Evolutionary conservation across 2,888 invertebrate genomes (phyloP).

Genomic region (Ormyrus labotus): DNA sequence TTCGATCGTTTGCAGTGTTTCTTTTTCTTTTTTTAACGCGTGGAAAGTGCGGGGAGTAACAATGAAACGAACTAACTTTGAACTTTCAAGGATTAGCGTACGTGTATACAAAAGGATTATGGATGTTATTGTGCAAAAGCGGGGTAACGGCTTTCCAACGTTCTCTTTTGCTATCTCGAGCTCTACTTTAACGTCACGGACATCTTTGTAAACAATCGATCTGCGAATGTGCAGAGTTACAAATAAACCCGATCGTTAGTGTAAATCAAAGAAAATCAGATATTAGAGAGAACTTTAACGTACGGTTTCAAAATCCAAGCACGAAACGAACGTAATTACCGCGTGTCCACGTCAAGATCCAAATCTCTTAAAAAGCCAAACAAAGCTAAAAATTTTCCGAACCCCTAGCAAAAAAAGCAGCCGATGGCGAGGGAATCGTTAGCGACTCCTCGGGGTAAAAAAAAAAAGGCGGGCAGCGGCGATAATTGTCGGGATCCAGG

Average conservation of each 20-base stretch:
- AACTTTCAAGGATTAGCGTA: constrained; percentile 33
- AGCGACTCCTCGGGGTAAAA: too few species aligned
- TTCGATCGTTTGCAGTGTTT: neutral
- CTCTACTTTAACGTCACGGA: neutral
- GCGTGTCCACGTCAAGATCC: neutral
- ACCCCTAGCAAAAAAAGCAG: too few species aligned
- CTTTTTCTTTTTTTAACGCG: neutral
- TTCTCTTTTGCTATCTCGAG: neutral
- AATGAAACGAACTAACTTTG: constrained; percentile 6
- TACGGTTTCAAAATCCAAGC: too few species aligned
- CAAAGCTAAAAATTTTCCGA: neutral
- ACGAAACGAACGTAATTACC: neutral
- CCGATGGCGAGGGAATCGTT: too few species aligned
- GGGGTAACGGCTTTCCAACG: constrained; percentile 18
- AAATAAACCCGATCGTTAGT: too few species aligned
- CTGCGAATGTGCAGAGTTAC: too few species aligned
- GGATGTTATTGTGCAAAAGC: constrained; percentile 21
- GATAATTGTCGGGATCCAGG: constrained; percentile 19
- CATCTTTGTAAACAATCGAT: constrained; percentile 11
- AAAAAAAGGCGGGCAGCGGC: too few species aligned
- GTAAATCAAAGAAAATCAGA: too few species aligned
- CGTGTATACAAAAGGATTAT: constrained; percentile 35
- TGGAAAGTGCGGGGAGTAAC: neutral
- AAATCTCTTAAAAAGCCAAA: neutral
- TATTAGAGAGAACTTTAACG: too few species aligned